Conservation (phyloP, 1,140 invertebrate genomes). For the Melitaea cinxia region DNA sequence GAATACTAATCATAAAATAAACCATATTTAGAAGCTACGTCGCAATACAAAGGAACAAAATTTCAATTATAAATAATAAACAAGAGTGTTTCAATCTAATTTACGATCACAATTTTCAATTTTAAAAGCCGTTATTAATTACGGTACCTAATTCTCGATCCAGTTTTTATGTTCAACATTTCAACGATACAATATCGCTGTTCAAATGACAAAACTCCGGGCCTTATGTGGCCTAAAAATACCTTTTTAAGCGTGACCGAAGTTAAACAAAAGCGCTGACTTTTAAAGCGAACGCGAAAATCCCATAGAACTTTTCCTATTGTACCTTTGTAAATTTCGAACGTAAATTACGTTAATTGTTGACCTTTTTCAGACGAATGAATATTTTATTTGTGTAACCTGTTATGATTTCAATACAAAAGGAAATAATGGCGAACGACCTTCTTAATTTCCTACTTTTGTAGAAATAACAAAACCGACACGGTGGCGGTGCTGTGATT, state of each 20-base stretch:
- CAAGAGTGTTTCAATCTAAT: background rate
- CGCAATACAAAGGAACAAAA: background rate
- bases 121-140: background rate
- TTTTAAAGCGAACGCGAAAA: background rate
- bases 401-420: background rate
- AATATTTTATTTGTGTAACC: background rate
- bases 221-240: slow-evolving; percentile 1
- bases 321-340: slow-evolving; percentile 2
- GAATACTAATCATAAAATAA: no score
- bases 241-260: slow-evolving; percentile 9
- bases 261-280: slow-evolving; percentile 3
- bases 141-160: background rate
- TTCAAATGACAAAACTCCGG: background rate
- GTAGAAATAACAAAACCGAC: background rate
- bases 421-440: background rate
- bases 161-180: background rate
- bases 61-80: background rate
- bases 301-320: background rate
- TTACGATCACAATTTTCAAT: background rate
- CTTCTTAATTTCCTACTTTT: background rate
- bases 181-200: background rate
- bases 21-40: no score
- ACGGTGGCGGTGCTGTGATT: background rate
- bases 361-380: slow-evolving; percentile 1
- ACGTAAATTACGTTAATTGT: slow-evolving; percentile 5